phyloP scores from a whole-genome alignment of 2,797 vertebrate species.

The Tamandua tetradactyla region DNA sequence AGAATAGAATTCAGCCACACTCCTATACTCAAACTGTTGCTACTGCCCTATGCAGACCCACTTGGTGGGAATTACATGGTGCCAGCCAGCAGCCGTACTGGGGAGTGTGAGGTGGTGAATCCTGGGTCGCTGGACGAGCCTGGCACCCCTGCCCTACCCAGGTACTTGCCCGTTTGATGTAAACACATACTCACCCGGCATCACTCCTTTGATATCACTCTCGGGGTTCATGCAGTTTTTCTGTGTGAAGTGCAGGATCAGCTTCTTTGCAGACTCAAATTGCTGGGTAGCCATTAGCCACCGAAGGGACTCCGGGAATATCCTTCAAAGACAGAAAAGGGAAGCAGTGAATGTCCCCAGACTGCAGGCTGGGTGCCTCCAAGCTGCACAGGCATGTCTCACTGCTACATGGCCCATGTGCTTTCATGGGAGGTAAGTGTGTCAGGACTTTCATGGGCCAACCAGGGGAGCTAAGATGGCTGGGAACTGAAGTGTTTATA shows the following conservation, averaged over 20 bases:
- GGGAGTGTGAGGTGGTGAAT: background rate
- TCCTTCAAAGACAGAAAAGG: conserved; percentile 84
- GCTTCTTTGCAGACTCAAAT: conserved; percentile 92
- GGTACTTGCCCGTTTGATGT: background rate
- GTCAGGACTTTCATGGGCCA: background rate
- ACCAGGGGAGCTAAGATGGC: background rate
- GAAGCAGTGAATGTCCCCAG: background rate
- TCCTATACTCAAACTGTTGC: background rate
- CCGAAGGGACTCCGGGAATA: conserved; percentile 97
- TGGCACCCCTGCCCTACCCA: background rate
- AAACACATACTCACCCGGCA: conserved; percentile 88
- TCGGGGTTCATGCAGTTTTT: conserved; percentile 91
- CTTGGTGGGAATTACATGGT: background rate
- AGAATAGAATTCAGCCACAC: too few species aligned
- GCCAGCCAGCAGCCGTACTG: background rate
- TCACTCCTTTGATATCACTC: conserved; percentile 90
- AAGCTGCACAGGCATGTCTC: too few species aligned
- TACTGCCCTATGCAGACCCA: background rate
- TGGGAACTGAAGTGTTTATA: too few species aligned
- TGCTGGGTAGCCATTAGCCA: conserved; percentile 98
- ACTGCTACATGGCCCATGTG: too few species aligned
- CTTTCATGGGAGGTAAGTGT: too few species aligned
- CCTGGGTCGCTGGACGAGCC: background rate
- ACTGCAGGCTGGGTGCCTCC: background rate
- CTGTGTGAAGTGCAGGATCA: conserved; percentile 92